Percentiles rank a stretch among this genome's conserved stretches.
These are phyloP conservation scores for Mechanitis messenoides DNA, from an alignment of 2,888 invertebrate species.

Conservation along the genomic window DNA sequence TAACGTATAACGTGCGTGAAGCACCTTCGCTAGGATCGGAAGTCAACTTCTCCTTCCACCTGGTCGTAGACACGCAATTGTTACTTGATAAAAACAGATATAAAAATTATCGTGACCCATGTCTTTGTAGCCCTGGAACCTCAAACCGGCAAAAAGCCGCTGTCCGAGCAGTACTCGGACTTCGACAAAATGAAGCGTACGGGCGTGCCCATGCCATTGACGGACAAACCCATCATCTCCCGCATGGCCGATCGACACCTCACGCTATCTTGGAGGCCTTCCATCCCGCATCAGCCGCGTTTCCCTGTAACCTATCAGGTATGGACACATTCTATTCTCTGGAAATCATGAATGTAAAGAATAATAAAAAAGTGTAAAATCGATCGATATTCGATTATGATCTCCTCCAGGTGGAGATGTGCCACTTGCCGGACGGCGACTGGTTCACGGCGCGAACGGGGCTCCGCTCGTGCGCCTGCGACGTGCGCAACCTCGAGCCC, in stretches of 20 bases:
- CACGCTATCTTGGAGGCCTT: conserved; percentile 95
- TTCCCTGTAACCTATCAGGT: conserved; percentile 95
- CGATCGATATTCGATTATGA: neutral
- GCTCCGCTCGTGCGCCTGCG: conserved; percentile 91
- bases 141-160: conserved; percentile 78
- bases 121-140: conserved; percentile 78
- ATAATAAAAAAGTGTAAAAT: neutral
- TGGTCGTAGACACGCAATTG: too few species aligned
- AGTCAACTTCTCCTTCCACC: too few species aligned
- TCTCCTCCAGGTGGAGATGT: conserved; percentile 84
- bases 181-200: conserved; percentile 89
- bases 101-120: neutral
- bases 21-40: too few species aligned
- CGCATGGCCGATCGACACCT: conserved; percentile 93
- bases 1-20: too few species aligned
- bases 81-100: too few species aligned
- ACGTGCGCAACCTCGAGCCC: conserved; percentile 92
- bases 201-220: conserved; percentile 90
- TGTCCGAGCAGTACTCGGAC: conserved; percentile 88
- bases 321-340: neutral
- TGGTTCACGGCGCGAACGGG: conserved; percentile 93
- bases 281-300: conserved; percentile 89
- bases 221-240: conserved; percentile 94
- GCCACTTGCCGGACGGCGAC: conserved; percentile 92
- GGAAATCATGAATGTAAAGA: neutral